Percentiles rank a stretch among this genome's conserved stretches.
Conservation (phyloP, 2,888 invertebrate species). For the Hedya salicella region DNA sequence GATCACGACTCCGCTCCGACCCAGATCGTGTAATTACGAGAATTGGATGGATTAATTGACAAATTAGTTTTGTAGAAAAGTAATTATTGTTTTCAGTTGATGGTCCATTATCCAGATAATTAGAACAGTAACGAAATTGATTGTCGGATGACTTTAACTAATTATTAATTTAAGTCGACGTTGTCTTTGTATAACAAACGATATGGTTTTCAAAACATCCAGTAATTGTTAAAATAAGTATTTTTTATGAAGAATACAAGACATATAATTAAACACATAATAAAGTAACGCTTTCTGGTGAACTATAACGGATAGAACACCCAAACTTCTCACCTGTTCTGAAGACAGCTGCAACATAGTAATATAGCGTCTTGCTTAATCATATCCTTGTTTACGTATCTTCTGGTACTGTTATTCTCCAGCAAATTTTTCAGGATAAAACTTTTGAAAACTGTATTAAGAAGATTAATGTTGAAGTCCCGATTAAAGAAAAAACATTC, state of each 20-base stretch:
- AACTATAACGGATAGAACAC: neutral
- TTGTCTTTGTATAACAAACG: neutral
- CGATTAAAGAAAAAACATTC: no score
- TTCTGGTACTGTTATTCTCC: no score
- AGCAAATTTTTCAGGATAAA: no score
- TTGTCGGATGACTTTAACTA: constrained; percentile 1
- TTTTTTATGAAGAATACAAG: no score
- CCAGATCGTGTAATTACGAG: constrained; percentile 52
- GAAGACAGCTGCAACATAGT: neutral
- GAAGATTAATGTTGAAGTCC: no score
- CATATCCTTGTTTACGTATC: neutral
- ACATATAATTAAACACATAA: neutral
- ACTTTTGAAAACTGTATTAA: no score
- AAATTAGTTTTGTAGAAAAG: constrained; percentile 57
- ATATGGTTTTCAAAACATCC: neutral
- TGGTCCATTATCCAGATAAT: constrained; percentile 27
- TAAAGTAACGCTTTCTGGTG: neutral
- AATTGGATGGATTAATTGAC: constrained; percentile 70
- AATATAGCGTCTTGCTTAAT: neutral
- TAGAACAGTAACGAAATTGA: constrained; percentile 17
- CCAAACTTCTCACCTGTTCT: neutral
- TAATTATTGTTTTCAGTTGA: constrained; percentile 29
- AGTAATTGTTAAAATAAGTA: neutral
- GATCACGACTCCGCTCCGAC: constrained; percentile 61
- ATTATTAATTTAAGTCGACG: neutral